Conservation (phyloP, 2,113 vertebrate species). For the Brevimyrus niger region DNA sequence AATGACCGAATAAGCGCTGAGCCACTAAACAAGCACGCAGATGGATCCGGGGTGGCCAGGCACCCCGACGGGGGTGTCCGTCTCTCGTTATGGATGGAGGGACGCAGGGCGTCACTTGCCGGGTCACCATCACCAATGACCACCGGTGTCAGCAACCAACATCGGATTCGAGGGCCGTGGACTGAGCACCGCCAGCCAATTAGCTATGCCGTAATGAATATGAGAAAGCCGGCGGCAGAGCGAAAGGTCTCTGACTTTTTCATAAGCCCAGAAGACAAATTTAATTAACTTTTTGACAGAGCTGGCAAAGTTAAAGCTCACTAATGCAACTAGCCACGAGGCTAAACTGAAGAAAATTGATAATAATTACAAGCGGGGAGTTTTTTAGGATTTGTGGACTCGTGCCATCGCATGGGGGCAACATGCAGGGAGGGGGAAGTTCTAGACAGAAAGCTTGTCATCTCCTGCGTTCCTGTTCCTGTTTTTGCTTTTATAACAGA, state of each 20-base stretch:
- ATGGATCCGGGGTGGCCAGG: too few species aligned
- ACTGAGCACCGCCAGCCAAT: conserved; percentile 7
- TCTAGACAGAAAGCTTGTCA: not conserved
- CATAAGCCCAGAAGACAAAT: conserved; percentile 13
- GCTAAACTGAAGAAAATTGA: not conserved
- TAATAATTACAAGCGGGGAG: not conserved
- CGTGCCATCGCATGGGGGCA: not conserved
- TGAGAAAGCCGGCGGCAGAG: not conserved
- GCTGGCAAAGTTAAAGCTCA: not conserved
- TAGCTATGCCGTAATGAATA: conserved; percentile 10
- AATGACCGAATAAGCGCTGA: not conserved
- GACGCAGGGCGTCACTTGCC: not conserved
- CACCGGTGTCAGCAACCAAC: not conserved
- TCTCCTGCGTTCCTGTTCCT: not conserved
- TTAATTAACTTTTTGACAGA: conserved; percentile 19
- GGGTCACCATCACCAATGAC: not conserved
- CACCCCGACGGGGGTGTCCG: not conserved
- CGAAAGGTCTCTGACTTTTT: conserved; percentile 9
- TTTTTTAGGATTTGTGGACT: not conserved
- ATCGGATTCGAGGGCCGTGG: not conserved
- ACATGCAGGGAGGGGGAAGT: not conserved
- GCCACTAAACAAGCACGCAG: not conserved
- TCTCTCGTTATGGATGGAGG: not conserved
- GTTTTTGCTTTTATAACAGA: not conserved
- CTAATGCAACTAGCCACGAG: conserved; percentile 15